Base-by-base conservation (phyloP, 2,888 invertebrate species). In the Theretra japonica region DNA sequence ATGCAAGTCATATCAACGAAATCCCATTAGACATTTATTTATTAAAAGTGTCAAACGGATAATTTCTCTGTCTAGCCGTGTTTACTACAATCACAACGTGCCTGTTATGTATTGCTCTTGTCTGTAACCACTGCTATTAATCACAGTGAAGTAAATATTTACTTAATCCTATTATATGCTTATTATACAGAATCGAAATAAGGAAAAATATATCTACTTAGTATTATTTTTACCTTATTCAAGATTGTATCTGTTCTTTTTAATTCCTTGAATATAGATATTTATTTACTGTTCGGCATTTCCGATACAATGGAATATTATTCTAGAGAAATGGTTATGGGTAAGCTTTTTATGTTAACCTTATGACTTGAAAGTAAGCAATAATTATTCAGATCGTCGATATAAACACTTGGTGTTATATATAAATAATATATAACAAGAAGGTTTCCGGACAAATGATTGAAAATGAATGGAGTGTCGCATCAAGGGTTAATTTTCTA, bases 101-200 rank as follows among this genome's bases (percentile, higher is more conserved):
- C 48, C 65, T 65, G 65, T 17, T 48, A 65, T 48, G 23, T 48
- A 23, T 65, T 65, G 23, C 65, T 15, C 62, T 33, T 19, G 69
- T 70, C 65, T 17, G 23, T 48, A 65, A 71, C 33, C 28, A 68
- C 75, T 76, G 79, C 59, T 73, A 17, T 65, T 48, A 5, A 62
- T 72, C 58, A 68, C 68, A 68, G 28, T 59, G 62, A 25, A 53
- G 71, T 70, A 69, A 23, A 70, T 25, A 65, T 65, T 48, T 48
- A 65, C 48, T 65, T 5, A 41, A 17, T 25, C 17, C 48, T 23
- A 48, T 48, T 23, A 48, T 48, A 25, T 2, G 17, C 23, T 25
- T 25, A 58, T 23, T 58, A 0, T 4, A 25, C 17, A 28, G 58
- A 58, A 28, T n/a, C 6, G 53, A 53, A n/a, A n/a, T 25, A 58